Evolutionary conservation across 2,888 invertebrate genomes (phyloP), one percentile per base, ranked within the genome.

Genomic region (Aquatica leii): DNA sequence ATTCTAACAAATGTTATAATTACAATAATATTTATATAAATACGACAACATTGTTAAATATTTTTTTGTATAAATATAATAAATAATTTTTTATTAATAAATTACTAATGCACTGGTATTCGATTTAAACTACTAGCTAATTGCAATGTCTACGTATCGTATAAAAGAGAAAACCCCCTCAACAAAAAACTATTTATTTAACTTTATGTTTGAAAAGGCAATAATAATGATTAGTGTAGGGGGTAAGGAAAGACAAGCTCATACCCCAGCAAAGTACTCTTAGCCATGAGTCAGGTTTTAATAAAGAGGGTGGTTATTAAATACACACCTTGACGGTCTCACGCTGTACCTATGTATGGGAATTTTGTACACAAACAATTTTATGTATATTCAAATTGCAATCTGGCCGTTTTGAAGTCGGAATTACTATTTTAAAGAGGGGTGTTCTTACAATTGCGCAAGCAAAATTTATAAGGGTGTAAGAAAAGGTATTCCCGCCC

Each of bases 301-400:
- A 43, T 14, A 43, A 43, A 43, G 68, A 46, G 67, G 70, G 70
- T 69, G 70, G 68, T 66, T 69, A 69, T 70, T 69, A 69, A 69
- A 68, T 55, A 40, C 62, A 62, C 67, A 67, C 70, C 66, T 70
- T 51, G 61, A 37, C 62, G 53, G 63, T 69, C 69, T 69, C 70
- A 67, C 70, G 68, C 70, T 68, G 68, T 15, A 49, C 12, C 6
- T 31, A 64, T 46, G 65, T 63, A 70, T 70, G 70, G 67, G 70
- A 70, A 70, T 70, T 68, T 64, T 55, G 41, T 59, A 52, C 55
- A 21, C 43, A 50, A 20, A 60, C 37, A 55, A 54, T 54, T 58
- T 62, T 53, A 52, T 48, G 40, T 64, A 49, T 43, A 59, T 55
- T 43, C 31, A 55, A 14, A 59, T 50, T 31, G 59, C 56, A 63